Evolutionary conservation across 2,113 vertebrate genomes (phyloP).

Genomic region (Sapajus apella): DNA sequence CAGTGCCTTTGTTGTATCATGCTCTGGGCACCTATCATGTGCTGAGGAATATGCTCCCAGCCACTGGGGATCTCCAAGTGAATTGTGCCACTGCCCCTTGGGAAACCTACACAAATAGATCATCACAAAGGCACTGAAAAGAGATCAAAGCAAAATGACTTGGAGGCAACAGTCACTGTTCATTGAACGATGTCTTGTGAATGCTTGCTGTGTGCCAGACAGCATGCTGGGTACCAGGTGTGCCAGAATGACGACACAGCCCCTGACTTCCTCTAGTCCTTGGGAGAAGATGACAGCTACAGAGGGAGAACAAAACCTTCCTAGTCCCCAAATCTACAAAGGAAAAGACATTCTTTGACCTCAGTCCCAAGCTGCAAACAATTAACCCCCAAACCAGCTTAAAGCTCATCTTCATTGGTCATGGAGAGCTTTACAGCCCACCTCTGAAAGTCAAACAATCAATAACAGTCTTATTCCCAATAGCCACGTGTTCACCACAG

Average conservation of each 20-base stretch:
- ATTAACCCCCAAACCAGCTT: background rate
- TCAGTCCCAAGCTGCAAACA: background rate
- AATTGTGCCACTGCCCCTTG: background rate
- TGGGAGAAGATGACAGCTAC: background rate
- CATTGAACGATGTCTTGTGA: rapidly evolving
- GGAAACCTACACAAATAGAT: background rate
- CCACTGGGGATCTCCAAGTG: too few relatives aligned
- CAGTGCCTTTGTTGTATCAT: background rate
- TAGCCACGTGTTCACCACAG: background rate
- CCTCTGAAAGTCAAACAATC: background rate
- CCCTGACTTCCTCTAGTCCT: background rate
- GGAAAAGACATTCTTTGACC: background rate
- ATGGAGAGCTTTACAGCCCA: background rate
- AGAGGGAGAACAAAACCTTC: background rate
- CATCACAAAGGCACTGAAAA: background rate
- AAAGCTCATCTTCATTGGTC: background rate
- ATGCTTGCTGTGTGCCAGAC: background rate
- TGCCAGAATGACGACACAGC: rapidly evolving
- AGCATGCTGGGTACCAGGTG: too few relatives aligned
- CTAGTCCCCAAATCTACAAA: background rate
- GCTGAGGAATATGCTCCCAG: background rate
- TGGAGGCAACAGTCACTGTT: background rate
- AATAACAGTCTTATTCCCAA: background rate
- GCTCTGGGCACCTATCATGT: background rate
- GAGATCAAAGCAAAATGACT: background rate